Evolutionary conservation across 2,888 invertebrate species (phyloP), one percentile per base, ranked within the genome.

Genomic region (Drosophila multiciliata): DNA sequence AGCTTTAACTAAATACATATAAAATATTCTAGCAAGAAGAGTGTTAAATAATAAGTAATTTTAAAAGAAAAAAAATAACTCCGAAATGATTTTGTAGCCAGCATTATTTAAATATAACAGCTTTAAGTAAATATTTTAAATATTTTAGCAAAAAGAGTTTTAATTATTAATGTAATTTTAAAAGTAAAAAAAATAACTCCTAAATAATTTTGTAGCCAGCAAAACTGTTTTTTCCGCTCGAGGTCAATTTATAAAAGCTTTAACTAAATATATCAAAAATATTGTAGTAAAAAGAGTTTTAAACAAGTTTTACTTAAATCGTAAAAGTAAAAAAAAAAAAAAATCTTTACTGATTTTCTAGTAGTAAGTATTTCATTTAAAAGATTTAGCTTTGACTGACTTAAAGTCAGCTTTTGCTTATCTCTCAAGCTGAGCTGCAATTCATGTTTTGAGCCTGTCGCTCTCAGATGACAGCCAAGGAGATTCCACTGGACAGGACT

Each of bases 391-490:
- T 49, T 23, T 35, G 66, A 32, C 20, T 1, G 20, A 12, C 36
- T 40, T 42, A 49, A 66, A 32, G 36, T 12, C 20, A 45, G 26
- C 26, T 26, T 1, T n/a, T 40, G 3, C n/a, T 3, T 29, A 55
- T 40, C n/a, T n/a, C 26, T 1, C 12, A 32, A 52, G 54, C 40
- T 20, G 54, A 55, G 15, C 20, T 42, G 36, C 12, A 60, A 20
- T 17, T 32, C 36, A 15, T 9, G 23, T 29, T 59, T 48, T 33
- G 29, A 11, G 55, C 7, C 50, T 26, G 53, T 12, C 29, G 38
- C n/a, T 8, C 45, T 45, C 23, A 45, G 45, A 23, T 64, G 78
- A 65, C 60, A 73, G 78, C 60, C 33, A 61, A 38, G 73, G 36
- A 42, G 49, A 73, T 57, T 38, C 23, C 36, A 49, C 48, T 61